These are phyloP conservation scores for Atlantisia rogersi DNA, from an alignment of 2,113 vertebrate genomes.

Conservation along the genomic window DNA sequence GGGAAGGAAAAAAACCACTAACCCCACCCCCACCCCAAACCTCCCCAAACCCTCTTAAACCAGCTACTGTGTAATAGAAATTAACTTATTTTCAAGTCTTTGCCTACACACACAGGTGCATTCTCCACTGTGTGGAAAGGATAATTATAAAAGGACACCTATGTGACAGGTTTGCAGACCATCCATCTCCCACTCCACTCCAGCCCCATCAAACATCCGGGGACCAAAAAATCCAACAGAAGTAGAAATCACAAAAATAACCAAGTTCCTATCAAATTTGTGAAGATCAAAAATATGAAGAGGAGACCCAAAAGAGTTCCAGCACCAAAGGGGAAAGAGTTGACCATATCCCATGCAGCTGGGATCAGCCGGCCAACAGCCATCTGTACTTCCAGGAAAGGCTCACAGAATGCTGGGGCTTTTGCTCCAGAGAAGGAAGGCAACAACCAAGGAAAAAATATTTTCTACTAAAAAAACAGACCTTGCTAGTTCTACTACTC, in stretches of 20 bases:
- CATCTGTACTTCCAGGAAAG: background rate
- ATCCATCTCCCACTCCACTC: background rate
- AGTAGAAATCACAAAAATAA: background rate
- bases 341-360: background rate
- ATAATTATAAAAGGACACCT: background rate
- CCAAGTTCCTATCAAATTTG: background rate
- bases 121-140: background rate
- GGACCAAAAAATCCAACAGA: background rate
- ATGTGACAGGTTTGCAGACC: background rate
- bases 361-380: background rate
- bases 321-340: background rate
- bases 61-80: background rate
- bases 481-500: background rate
- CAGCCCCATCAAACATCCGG: background rate
- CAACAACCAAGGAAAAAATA: background rate
- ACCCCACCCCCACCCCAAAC: background rate
- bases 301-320: background rate
- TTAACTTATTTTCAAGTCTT: background rate
- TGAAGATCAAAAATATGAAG: background rate
- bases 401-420: background rate
- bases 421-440: background rate
- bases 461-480: background rate
- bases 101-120: background rate
- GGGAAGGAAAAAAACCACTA: background rate
- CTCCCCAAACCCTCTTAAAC: background rate